These are phyloP conservation scores for Eupelmus urozonus DNA, from an alignment of 2,888 invertebrate species.

Conservation along the genomic window DNA sequence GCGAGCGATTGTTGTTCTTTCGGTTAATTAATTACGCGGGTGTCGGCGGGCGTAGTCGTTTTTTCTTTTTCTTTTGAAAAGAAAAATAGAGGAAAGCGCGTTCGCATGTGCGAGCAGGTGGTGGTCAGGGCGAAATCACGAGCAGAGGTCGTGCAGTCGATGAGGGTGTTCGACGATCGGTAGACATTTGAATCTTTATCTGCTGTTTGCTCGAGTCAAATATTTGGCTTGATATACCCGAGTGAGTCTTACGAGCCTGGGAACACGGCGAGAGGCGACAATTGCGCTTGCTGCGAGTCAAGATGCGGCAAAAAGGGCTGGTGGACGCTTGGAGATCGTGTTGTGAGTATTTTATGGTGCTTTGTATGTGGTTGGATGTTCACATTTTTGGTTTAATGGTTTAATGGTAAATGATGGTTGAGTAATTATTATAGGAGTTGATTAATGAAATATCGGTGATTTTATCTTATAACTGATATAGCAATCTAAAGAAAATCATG, in stretches of 20 bases:
- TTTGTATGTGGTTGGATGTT: neutral
- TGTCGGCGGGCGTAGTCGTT: neutral
- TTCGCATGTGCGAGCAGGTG: neutral
- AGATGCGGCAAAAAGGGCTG: conserved; percentile 42
- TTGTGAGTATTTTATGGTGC: conserved; percentile 54
- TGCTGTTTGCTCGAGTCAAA: conserved; percentile 2
- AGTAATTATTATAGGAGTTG: neutral
- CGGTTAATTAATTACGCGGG: too few relatives aligned
- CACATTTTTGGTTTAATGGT: neutral
- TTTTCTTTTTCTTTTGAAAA: too few relatives aligned
- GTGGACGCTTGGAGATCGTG: conserved; percentile 55
- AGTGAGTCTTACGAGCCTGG: too few relatives aligned
- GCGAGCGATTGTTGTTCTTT: too few relatives aligned
- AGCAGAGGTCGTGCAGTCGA: neutral
- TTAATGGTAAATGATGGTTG: neutral
- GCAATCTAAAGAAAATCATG: too few relatives aligned
- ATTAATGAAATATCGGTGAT: neutral
- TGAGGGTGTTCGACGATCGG: conserved; percentile 21
- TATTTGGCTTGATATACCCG: conserved; percentile 43
- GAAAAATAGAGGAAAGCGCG: neutral
- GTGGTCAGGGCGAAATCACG: conserved; percentile 24
- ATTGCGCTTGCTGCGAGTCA: neutral
- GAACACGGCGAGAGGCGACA: neutral
- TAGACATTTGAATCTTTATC: neutral
- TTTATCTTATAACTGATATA: too few relatives aligned